These are phyloP conservation scores for Lamellibrachia satsuma DNA, from an alignment of 2,888 invertebrate species.

Conservation along the genomic window DNA sequence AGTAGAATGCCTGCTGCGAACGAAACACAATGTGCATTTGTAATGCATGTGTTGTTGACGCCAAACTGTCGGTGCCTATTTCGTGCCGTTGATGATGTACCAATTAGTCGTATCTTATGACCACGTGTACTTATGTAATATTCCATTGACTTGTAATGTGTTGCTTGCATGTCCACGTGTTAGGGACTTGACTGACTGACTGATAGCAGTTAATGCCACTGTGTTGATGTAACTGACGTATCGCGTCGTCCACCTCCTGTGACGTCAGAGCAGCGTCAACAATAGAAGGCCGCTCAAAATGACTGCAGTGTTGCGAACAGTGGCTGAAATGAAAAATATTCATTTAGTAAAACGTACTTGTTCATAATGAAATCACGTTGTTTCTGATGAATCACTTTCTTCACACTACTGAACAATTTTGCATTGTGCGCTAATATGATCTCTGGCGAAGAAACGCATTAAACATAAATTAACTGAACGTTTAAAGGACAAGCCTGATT, in stretches of 20 bases:
- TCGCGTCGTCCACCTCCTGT: neutral
- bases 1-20: neutral
- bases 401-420: neutral
- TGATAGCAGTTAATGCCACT: neutral
- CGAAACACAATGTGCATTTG: neutral
- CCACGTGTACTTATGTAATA: too few species aligned
- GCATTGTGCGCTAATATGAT: neutral
- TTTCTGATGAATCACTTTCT: neutral
- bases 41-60: too few species aligned
- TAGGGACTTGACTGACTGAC: neutral
- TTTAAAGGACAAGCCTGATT: too few species aligned
- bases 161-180: neutral
- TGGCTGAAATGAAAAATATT: neutral
- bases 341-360: neutral
- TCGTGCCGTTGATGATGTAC: neutral
- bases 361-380: neutral
- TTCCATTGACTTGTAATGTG: too few species aligned
- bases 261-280: neutral
- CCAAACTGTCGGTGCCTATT: neutral
- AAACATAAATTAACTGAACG: neutral
- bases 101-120: neutral
- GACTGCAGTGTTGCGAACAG: neutral
- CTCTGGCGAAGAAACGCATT: neutral
- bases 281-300: neutral
- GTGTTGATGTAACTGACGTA: too few species aligned